Base-by-base conservation (phyloP, 2,797 vertebrate species). In the Microctenopoma steveboyesi region DNA sequence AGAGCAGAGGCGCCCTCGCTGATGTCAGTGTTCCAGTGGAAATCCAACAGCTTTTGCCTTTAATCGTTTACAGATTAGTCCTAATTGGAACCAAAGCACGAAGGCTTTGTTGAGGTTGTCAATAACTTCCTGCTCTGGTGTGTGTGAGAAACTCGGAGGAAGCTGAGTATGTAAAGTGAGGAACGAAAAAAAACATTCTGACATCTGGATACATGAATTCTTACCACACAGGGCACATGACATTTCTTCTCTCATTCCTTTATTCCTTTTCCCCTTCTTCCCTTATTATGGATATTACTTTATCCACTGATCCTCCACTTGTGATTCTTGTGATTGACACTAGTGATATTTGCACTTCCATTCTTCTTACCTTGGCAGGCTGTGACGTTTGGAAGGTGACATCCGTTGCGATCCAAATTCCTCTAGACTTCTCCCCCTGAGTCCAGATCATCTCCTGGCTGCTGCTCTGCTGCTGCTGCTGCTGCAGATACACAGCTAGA, bases 371-470 rank as follows among this genome's bases (percentile, higher is more conserved):
- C 96, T 96, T 95, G 80, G 93, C 91, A 58, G 94, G 91, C 91
- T 94, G 94, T 7, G 94, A 90, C n/a, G 95, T 96, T 86, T 95
- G 95, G 89, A 98, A 95, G 64, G 93, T 94, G 85, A 96, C 89
- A 77, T 98, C 96, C 0, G 93, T 92, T 53, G 92, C 92, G 49
- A 94, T 93, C 97, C 97, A 99, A 83, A 97, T 91, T 50, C 95
- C 94, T 72, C 85, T 94, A 16, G 95, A 95, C 63, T 88, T 95
- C 70, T 96, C 96, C 12, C 89, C 92, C 57, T 95, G 95, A 0
- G 93, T 96, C 97, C 97, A 99, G 81, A 99, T 94, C 89, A 95
- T 95, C 88, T 98, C 95, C 81, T 93, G 95, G 83, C 92, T 89
- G 0, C 94, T 84, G 65, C 92, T 91, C 64, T 93, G 92, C 84